phyloP scores from a whole-genome alignment of 92 coral and sea anemone genomes.

The Bergia puertoricense region DNA sequence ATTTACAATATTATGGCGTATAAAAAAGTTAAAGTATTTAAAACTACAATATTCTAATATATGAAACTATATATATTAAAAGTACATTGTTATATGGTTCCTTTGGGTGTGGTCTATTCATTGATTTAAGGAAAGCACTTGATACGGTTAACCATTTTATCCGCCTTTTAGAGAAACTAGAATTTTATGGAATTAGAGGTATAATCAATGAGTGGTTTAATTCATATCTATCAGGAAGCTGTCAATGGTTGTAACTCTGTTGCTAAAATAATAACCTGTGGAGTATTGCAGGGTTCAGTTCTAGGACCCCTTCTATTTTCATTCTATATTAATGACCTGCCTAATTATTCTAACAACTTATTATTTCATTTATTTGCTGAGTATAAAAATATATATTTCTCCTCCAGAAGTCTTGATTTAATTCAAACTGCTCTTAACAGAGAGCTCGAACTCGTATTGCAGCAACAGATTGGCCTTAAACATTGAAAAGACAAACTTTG shows the following conservation, averaged over 20 bases:
- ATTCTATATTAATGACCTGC: no score
- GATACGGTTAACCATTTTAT: conserved; percentile 47
- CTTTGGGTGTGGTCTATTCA: conserved; percentile 50
- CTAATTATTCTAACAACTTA: no score
- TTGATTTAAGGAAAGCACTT: not conserved
- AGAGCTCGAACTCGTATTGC: conserved; percentile 38
- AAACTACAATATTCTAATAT: no score
- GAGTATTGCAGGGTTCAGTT: no score
- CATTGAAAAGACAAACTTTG: no score
- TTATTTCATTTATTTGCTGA: not conserved
- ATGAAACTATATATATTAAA: no score
- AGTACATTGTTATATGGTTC: no score
- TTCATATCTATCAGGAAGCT: conserved; percentile 42
- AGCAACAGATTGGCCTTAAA: not conserved
- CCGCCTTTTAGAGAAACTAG: conserved; percentile 13
- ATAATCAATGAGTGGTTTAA: conserved; percentile 43
- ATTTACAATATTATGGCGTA: no score
- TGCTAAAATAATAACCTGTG: not conserved
- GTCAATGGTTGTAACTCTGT: not conserved
- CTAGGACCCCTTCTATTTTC: no score
- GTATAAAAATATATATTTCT: not conserved
- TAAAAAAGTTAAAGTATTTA: no score
- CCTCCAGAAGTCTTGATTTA: conserved; percentile 18
- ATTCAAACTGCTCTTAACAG: conserved; percentile 13
- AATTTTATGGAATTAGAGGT: conserved; percentile 29